phyloP scores from a whole-genome alignment of 92 coral and sea anemone genomes.

The Epizoanthus fatuus region DNA sequence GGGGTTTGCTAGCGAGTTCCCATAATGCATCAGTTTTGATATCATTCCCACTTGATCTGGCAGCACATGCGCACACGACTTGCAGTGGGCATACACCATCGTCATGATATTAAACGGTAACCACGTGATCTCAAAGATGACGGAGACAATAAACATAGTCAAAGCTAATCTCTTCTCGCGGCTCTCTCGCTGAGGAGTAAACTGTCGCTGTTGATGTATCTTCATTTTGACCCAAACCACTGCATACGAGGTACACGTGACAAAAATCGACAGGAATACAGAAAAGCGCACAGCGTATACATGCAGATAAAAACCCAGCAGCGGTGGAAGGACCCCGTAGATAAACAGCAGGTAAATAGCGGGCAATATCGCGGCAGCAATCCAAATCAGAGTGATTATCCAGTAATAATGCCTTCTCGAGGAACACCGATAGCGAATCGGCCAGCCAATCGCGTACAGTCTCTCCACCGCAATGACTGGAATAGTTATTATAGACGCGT shows the following conservation, averaged over 20 bases:
- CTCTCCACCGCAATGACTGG: slow-evolving; percentile 22
- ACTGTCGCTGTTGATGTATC: not conserved
- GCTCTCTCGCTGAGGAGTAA: not conserved
- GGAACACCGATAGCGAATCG: slow-evolving; percentile 6
- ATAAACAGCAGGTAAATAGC: slow-evolving; percentile 18
- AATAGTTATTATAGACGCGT: slow-evolving; percentile 10
- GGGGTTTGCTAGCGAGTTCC: slow-evolving; percentile 30
- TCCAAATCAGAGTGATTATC: slow-evolving; percentile 16
- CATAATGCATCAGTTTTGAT: slow-evolving; percentile 30
- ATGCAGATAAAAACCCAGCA: slow-evolving; percentile 12
- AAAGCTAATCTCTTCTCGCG: slow-evolving; percentile 24
- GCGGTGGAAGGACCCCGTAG: slow-evolving; percentile 27
- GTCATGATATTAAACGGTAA: slow-evolving; percentile 24
- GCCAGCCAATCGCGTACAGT: slow-evolving; percentile 29
- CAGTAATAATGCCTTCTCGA: slow-evolving; percentile 13
- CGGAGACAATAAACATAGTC: slow-evolving; percentile 25
- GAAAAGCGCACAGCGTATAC: slow-evolving; percentile 16
- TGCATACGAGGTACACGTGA: slow-evolving; percentile 3
- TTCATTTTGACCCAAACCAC: slow-evolving; percentile 20
- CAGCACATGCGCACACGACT: slow-evolving; percentile 14
- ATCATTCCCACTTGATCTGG: slow-evolving; percentile 31
- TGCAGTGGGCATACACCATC: slow-evolving; percentile 21
- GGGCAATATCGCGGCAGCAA: slow-evolving; percentile 2
- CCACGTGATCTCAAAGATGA: slow-evolving; percentile 22
- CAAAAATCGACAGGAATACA: not conserved